A percentile compares a stretch with the other conserved stretches of the same genome.
Conservation (phyloP, 2,888 invertebrate species). For the Bellardia bayeri region DNA sequence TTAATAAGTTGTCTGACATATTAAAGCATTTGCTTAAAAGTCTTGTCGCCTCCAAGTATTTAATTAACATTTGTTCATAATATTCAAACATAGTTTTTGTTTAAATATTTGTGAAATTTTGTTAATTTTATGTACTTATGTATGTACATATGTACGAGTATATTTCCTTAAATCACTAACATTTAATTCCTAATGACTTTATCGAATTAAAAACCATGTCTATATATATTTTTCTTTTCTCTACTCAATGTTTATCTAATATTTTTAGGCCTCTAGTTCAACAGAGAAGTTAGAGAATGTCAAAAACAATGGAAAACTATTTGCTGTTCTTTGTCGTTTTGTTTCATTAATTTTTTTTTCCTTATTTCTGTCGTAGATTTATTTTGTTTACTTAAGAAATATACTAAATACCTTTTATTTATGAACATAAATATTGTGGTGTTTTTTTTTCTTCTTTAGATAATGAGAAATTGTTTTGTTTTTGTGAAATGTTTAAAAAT, state of each 20-base stretch:
- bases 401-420: no score
- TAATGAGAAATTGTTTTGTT: conserved; percentile 5
- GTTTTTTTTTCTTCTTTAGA: neutral
- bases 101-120: no score
- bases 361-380: conserved; percentile 4
- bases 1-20: no score
- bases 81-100: no score
- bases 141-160: no score
- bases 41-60: no score
- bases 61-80: no score
- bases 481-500: conserved; percentile 4
- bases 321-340: conserved; percentile 1
- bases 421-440: neutral
- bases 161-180: no score
- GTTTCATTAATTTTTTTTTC: neutral
- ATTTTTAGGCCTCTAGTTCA: neutral
- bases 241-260: neutral
- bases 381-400: conserved; percentile 26
- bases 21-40: no score
- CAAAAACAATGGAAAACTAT: conserved; percentile 15
- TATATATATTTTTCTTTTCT: conserved; percentile 5
- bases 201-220: conserved; percentile 42
- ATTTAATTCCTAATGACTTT: conserved; percentile 40
- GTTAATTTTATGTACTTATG: no score
- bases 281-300: conserved; percentile 6